These are phyloP conservation scores for Atopsyche davidsoni DNA, from an alignment of 1,140 invertebrate species.

Conservation along the genomic window DNA sequence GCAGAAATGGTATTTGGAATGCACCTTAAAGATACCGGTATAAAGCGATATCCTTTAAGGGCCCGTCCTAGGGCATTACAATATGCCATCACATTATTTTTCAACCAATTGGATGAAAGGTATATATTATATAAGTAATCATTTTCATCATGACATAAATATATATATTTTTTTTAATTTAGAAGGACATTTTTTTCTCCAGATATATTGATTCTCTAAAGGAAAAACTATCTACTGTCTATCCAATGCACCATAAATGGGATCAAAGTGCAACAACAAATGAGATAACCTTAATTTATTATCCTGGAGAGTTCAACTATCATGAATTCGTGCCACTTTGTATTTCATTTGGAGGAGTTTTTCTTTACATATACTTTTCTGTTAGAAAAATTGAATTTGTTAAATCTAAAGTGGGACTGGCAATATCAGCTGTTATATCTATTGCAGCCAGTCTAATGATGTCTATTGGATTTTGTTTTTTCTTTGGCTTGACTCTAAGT, in stretches of 20 bases:
- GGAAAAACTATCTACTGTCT: slow-evolving; percentile 61
- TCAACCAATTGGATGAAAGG: slow-evolving; percentile 72
- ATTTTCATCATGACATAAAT: slow-evolving; percentile 13
- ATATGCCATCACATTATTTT: slow-evolving; percentile 84
- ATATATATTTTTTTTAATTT: slow-evolving; percentile 8
- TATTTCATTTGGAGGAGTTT: slow-evolving; percentile 78
- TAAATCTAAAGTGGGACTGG: slow-evolving; percentile 86
- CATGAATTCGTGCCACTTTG: slow-evolving; percentile 79
- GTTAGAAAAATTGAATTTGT: slow-evolving; percentile 91
- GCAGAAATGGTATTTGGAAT: slow-evolving; percentile 90
- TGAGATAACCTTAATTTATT: slow-evolving; percentile 70
- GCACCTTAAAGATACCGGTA: slow-evolving; percentile 80
- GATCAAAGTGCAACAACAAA: slow-evolving; percentile 38
- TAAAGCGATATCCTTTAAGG: slow-evolving; percentile 79
- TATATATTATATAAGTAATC: too few relatives aligned
- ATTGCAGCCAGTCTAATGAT: slow-evolving; percentile 85
- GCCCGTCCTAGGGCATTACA: slow-evolving; percentile 78
- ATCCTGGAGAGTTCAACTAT: slow-evolving; percentile 81
- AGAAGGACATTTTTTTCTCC: slow-evolving; percentile 35
- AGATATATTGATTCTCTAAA: slow-evolving; percentile 74
- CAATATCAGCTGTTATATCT: slow-evolving; percentile 82
- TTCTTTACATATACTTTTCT: slow-evolving; percentile 92
- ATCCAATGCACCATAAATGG: slow-evolving; percentile 60
- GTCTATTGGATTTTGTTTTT: slow-evolving; percentile 90
- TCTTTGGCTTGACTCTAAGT: slow-evolving; percentile 78